Percentiles rank a stretch among this genome's conserved stretches.
These are phyloP conservation scores for Calycopis cecrops DNA, from an alignment of 1,140 invertebrate species.

Conservation along the genomic window DNA sequence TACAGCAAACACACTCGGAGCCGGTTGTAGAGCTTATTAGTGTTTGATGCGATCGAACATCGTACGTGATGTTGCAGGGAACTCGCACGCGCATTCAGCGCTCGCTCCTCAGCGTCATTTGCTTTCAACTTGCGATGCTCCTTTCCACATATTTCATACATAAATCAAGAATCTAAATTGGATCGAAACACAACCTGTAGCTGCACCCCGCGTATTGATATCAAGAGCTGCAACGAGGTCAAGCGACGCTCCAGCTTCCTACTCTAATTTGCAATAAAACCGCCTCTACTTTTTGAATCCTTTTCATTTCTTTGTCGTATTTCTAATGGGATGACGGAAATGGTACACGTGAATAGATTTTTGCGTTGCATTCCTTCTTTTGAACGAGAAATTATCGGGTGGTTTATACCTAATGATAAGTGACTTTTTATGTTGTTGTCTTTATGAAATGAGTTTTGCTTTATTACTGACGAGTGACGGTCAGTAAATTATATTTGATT, in stretches of 20 bases:
- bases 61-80: slow-evolving; percentile 10
- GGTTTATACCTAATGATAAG: no score
- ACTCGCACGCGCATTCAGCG: not conserved
- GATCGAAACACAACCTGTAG: slow-evolving; percentile 12
- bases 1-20: not conserved
- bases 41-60: not conserved
- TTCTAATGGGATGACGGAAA: slow-evolving; percentile 1
- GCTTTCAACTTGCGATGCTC: slow-evolving; percentile 15
- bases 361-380: not conserved
- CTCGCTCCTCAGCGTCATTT: slow-evolving; percentile 2
- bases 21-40: not conserved
- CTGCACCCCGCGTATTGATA: slow-evolving; percentile 8
- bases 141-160: slow-evolving; percentile 20
- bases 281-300: slow-evolving; percentile 13
- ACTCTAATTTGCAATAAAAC: slow-evolving; percentile 18
- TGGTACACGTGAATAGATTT: not conserved
- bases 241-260: slow-evolving; percentile 6
- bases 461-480: no score
- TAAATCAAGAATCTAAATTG: slow-evolving; percentile 19
- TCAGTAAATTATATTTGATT: no score
- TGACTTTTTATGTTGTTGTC: no score
- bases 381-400: not conserved
- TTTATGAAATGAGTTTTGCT: no score
- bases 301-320: slow-evolving; percentile 14
- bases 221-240: slow-evolving; percentile 14